A percentile compares a stretch with the other conserved stretches of the same genome.
Evolutionary conservation across 1,140 invertebrate genomes (phyloP).

Genomic region (Papilio dardanus): DNA sequence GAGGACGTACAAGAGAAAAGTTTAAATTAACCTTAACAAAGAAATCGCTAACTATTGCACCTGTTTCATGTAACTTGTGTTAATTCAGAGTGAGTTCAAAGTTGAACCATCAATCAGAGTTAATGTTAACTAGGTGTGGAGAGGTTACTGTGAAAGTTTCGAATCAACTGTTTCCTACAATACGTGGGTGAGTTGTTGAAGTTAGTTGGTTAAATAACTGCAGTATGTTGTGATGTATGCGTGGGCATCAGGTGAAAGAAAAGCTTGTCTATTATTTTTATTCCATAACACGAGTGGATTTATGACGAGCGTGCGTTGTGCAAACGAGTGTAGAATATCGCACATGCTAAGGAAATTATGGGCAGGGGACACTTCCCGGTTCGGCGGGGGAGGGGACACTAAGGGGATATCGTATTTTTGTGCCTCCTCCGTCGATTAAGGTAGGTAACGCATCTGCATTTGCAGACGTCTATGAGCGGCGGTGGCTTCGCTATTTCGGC

Average conservation of each 20-base stretch:
- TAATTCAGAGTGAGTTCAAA: not conserved
- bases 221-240: not conserved
- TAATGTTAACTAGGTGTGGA: not conserved
- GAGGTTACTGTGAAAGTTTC: not conserved
- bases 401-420: no score
- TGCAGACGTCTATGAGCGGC: no score
- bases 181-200: not conserved
- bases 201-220: not conserved
- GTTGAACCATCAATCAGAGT: constrained; percentile 22
- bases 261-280: not conserved
- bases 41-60: not conserved
- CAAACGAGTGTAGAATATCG: not conserved
- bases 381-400: no score
- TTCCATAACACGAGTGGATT: not conserved
- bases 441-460: no score
- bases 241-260: not conserved
- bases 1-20: no score
- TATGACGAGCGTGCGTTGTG: not conserved
- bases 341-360: no score
- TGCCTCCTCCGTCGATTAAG: no score
- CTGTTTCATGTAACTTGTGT: not conserved
- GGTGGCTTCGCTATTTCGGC: no score
- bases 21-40: not conserved
- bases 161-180: not conserved
- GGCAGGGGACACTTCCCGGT: no score